Conservation (phyloP, 2,113 vertebrate genomes). For the Mionectes macconnelli region DNA sequence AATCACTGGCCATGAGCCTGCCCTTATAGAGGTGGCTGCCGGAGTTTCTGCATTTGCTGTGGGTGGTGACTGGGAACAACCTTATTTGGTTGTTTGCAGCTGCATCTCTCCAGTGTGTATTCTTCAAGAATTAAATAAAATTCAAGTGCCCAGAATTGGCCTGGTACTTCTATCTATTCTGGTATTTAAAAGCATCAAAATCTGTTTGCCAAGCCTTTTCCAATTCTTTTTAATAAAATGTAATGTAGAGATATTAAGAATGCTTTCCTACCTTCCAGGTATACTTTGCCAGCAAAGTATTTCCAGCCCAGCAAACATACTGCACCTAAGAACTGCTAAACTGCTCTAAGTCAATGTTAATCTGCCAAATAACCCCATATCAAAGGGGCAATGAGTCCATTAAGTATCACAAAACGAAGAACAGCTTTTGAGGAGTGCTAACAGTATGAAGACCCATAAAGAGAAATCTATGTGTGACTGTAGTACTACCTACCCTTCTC, state of each 20-base stretch:
- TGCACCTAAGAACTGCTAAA: neutral
- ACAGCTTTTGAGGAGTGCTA: neutral
- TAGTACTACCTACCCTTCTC: neutral
- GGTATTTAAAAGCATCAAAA: neutral
- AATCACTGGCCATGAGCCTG: neutral
- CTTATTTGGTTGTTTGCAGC: neutral
- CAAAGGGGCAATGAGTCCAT: neutral
- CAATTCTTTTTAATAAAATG: neutral
- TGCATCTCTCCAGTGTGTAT: neutral
- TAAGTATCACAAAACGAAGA: neutral
- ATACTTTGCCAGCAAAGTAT: neutral
- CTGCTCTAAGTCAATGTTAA: neutral
- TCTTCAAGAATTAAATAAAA: neutral
- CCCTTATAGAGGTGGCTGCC: neutral
- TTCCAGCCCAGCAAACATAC: neutral
- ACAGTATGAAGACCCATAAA: neutral
- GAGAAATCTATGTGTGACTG: neutral
- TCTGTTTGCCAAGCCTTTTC: neutral
- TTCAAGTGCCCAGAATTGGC: neutral
- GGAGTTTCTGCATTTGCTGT: neutral
- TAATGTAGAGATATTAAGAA: neutral
- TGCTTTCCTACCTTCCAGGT: neutral
- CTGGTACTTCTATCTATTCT: neutral
- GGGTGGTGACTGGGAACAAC: rapidly evolving
- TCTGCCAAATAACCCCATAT: neutral